Evolutionary conservation across 2,797 vertebrate species (phyloP).

Genomic region (Takifugu ocellatus): DNA sequence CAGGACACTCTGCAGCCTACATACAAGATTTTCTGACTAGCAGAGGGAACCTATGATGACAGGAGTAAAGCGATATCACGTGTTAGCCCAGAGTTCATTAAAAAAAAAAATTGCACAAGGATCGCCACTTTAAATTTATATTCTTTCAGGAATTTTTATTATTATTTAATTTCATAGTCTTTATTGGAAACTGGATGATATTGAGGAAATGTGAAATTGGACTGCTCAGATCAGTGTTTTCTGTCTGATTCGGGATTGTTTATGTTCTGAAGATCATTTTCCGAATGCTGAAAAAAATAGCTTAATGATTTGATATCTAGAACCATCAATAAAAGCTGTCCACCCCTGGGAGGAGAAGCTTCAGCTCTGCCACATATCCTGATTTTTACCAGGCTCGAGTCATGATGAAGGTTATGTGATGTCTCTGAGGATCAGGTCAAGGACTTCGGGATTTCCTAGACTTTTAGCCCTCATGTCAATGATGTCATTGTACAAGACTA

Average conservation of each 20-base stretch:
- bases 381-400: constrained; percentile 14
- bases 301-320: constrained; percentile 15
- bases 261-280: constrained; percentile 9
- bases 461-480: constrained; percentile 14
- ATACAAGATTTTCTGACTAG: constrained; percentile 11
- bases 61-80: constrained; percentile 6
- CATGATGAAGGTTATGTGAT: constrained; percentile 2
- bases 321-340: not conserved
- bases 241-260: constrained; percentile 11
- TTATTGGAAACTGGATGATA: constrained; percentile 6
- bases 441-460: constrained; percentile 25
- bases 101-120: constrained; percentile 9
- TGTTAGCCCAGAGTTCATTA: constrained; percentile 14
- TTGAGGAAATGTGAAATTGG: constrained; percentile 2
- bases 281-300: constrained; percentile 11
- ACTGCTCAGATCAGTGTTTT: constrained; percentile 9
- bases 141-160: constrained; percentile 14
- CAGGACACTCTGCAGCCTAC: constrained; percentile 30
- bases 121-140: constrained; percentile 7
- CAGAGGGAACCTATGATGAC: constrained; percentile 24
- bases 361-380: not conserved
- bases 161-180: constrained; percentile 9
- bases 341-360: too few species aligned
- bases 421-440: constrained; percentile 10
- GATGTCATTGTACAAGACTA: constrained; percentile 51